A percentile compares a stretch with the other conserved stretches of the same genome.
Evolutionary conservation across 2,797 vertebrate species (phyloP).

Genomic region (Anguilla marmorata): DNA sequence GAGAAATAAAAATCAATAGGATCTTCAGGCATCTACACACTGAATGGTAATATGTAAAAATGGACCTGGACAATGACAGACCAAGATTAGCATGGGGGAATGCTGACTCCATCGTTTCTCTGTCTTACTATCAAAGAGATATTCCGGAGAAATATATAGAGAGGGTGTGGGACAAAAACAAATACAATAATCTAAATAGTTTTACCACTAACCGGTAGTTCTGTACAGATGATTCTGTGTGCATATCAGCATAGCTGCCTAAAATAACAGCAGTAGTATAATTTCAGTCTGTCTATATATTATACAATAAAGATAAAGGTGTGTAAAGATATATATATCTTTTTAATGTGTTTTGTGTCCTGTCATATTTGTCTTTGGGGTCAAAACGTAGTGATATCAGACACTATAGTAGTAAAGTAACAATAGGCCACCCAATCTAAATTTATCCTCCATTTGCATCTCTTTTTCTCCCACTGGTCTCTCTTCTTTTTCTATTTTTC

Average conservation of each 20-base stretch:
- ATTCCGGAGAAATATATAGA: neutral
- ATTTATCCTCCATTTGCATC: neutral
- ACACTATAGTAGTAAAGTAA: neutral
- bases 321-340: neutral
- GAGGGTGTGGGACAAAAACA: neutral
- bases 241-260: neutral
- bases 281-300: neutral
- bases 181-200: neutral
- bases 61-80: slow-evolving; percentile 16
- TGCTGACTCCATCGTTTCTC: slow-evolving; percentile 19
- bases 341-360: neutral
- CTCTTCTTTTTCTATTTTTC: neutral
- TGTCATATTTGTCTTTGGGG: neutral
- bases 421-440: neutral
- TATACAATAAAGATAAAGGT: neutral
- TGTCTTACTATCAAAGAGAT: neutral
- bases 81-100: slow-evolving; percentile 14
- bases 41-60: slow-evolving; percentile 24
- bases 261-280: neutral
- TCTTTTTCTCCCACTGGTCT: neutral
- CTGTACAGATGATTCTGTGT: neutral
- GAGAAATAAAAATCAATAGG: slow-evolving; percentile 21
- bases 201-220: neutral
- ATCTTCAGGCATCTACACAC: slow-evolving; percentile 1
- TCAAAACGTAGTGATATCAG: neutral